These are phyloP conservation scores for Enteromius paludinosus DNA, from an alignment of 2,797 vertebrate genomes.

Conservation along the genomic window DNA sequence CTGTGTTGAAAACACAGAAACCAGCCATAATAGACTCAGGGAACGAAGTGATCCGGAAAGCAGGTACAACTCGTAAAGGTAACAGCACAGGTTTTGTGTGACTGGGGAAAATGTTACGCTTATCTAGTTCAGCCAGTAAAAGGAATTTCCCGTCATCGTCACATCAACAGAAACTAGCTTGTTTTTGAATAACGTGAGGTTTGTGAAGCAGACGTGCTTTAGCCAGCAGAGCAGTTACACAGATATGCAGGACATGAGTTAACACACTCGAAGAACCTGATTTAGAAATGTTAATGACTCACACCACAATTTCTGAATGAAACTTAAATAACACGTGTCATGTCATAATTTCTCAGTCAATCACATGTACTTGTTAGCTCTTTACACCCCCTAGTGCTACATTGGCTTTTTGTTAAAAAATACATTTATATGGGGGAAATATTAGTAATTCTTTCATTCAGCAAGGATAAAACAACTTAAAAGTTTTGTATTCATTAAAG, in stretches of 20 bases:
- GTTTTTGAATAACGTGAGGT: not conserved
- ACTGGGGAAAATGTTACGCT: not conserved
- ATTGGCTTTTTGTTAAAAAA: not conserved
- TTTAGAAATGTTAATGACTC: slow-evolving; percentile 1
- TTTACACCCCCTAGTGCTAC: not conserved
- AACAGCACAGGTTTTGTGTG: not conserved
- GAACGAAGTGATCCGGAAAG: not conserved
- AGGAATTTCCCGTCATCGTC: not conserved
- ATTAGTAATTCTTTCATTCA: not conserved
- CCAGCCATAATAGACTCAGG: not conserved
- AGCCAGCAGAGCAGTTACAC: not conserved
- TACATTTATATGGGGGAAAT: not conserved
- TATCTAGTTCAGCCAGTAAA: not conserved
- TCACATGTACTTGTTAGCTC: not conserved
- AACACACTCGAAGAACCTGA: not conserved
- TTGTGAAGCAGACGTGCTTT: not conserved
- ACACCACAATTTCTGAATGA: not conserved
- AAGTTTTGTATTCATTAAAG: not conserved
- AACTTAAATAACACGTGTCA: not conserved
- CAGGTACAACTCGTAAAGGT: not conserved
- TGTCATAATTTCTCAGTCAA: not conserved
- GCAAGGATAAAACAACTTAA: not conserved
- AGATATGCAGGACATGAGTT: not conserved
- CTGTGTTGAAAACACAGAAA: not conserved
- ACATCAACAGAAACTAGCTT: not conserved